phyloP scores from a whole-genome alignment of 2,888 invertebrate species.

The Cecidostiba fungosa region DNA sequence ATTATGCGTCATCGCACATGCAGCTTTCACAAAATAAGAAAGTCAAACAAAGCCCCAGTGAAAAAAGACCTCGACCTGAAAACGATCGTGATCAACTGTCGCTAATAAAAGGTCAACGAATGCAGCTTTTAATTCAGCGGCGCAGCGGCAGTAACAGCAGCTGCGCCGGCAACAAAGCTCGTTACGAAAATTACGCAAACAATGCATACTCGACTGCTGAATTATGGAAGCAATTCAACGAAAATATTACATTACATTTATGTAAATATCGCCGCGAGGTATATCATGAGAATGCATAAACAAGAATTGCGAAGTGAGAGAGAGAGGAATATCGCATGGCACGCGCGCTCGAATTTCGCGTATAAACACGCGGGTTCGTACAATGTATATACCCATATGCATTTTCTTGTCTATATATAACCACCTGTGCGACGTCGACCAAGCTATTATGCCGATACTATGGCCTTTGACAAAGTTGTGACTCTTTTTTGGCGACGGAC shows the following conservation, averaged over 20 bases:
- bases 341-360: not conserved
- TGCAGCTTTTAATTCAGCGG: not conserved
- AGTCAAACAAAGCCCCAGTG: not conserved
- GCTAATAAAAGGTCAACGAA: slow-evolving; percentile 21
- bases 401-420: not conserved
- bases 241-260: slow-evolving; percentile 56
- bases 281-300: slow-evolving; percentile 56
- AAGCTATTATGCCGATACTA: slow-evolving; percentile 76
- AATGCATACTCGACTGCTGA: slow-evolving; percentile 26
- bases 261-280: slow-evolving; percentile 44
- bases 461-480: slow-evolving; percentile 70
- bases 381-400: not conserved
- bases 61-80: not conserved
- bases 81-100: not conserved
- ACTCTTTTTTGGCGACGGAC: not conserved
- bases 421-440: slow-evolving; percentile 70
- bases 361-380: not conserved
- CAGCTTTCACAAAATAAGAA: not conserved
- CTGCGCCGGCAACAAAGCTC: slow-evolving; percentile 24
- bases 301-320: slow-evolving; percentile 29
- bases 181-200: slow-evolving; percentile 41
- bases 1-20: too few relatives aligned
- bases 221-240: slow-evolving; percentile 51
- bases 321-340: slow-evolving; percentile 38
- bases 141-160: not conserved